These are phyloP conservation scores for Dendrocopos noguchii DNA, from an alignment of 2,113 vertebrate genomes.

Conservation along the genomic window DNA sequence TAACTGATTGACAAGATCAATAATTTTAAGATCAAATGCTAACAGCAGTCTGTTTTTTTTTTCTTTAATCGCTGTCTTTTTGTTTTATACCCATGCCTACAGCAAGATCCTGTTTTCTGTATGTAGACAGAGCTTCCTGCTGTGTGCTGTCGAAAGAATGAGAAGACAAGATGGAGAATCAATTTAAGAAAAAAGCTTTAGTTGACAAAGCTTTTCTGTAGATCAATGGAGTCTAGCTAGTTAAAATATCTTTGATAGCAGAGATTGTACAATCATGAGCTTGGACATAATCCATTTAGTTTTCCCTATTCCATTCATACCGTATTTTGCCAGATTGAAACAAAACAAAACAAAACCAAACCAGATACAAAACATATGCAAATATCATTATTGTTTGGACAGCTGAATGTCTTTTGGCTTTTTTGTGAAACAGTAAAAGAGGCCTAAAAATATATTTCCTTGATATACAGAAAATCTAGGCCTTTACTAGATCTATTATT, in stretches of 20 bases:
- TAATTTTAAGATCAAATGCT: slow-evolving; percentile 83
- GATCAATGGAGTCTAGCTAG: slow-evolving; percentile 78
- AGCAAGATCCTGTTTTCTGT: slow-evolving; percentile 85
- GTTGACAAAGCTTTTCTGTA: slow-evolving; percentile 79
- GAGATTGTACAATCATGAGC: slow-evolving; percentile 54
- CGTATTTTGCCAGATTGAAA: slow-evolving; percentile 29
- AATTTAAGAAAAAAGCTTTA: slow-evolving; percentile 78
- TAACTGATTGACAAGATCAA: slow-evolving; percentile 79
- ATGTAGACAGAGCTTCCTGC: slow-evolving; percentile 85
- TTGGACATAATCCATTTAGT: slow-evolving; percentile 35
- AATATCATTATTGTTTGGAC: slow-evolving; percentile 20
- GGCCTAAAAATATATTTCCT: slow-evolving; percentile 22
- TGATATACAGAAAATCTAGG: neutral
- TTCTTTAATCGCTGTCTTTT: slow-evolving; percentile 81
- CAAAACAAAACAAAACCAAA: too few species aligned
- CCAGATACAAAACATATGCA: neutral
- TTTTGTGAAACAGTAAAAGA: neutral
- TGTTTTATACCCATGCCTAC: slow-evolving; percentile 85
- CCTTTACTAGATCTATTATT: slow-evolving; percentile 6
- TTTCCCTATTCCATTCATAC: neutral
- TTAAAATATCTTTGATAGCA: slow-evolving; percentile 72
- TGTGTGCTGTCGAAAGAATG: slow-evolving; percentile 86
- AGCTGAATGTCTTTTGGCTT: slow-evolving; percentile 39
- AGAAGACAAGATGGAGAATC: slow-evolving; percentile 82
- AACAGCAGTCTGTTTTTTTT: slow-evolving; percentile 73